phyloP scores from a whole-genome alignment of 2,888 invertebrate genomes.

The Vesta saturnalis region DNA sequence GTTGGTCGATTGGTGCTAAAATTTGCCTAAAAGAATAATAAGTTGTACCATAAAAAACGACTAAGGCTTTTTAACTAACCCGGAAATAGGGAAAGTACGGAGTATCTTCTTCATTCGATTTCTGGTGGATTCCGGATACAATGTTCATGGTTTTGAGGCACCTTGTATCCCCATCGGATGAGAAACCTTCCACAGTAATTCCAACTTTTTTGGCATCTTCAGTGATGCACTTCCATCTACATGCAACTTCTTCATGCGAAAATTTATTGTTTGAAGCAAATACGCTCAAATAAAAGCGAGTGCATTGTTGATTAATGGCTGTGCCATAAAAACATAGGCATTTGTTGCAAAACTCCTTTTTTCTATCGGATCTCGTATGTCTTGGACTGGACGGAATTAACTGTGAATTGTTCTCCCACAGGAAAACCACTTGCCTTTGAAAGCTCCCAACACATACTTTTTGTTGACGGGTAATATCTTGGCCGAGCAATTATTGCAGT shows the following conservation, averaged over 20 bases:
- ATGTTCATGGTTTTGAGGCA: slow-evolving; percentile 14
- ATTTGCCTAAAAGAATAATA: too few relatives aligned
- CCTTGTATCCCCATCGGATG: slow-evolving; percentile 30
- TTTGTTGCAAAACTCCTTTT: background rate
- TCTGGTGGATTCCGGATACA: background rate
- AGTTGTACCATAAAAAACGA: too few relatives aligned
- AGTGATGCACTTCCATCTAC: slow-evolving; percentile 11
- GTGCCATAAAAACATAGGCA: slow-evolving; percentile 22
- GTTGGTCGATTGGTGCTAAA: too few relatives aligned
- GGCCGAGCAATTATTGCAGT: background rate
- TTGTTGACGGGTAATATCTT: background rate
- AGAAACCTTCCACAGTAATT: slow-evolving; percentile 15
- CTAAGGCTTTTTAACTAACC: too few relatives aligned
- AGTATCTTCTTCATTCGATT: background rate
- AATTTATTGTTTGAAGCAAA: slow-evolving; percentile 27
- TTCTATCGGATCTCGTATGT: background rate
- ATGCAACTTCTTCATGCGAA: background rate
- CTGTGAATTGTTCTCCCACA: background rate
- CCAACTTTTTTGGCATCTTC: background rate
- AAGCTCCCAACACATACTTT: background rate
- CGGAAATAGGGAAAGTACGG: background rate
- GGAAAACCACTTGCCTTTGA: slow-evolving; percentile 2
- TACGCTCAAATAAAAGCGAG: slow-evolving; percentile 5
- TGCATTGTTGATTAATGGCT: slow-evolving; percentile 15
- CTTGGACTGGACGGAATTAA: too few relatives aligned